These are phyloP conservation scores for Globia sparganii DNA, from an alignment of 2,888 invertebrate genomes.

Conservation along the genomic window DNA sequence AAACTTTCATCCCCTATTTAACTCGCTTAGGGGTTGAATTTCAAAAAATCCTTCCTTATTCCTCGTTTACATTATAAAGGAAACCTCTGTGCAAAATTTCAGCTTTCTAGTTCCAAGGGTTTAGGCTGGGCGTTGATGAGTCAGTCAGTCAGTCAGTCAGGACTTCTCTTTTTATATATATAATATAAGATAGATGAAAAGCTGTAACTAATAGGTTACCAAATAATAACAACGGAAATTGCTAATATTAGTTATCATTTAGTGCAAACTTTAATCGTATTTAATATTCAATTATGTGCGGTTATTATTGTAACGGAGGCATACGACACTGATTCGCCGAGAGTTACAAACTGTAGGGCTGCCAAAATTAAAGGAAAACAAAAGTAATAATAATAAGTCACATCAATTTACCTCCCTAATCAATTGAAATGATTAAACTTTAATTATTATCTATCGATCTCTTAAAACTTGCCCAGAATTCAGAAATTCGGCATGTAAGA, in stretches of 20 bases:
- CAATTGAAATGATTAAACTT: background rate
- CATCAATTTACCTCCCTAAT: background rate
- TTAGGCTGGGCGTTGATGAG: too few species aligned
- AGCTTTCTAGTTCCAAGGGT: too few species aligned
- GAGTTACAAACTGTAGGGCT: background rate
- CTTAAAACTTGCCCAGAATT: background rate
- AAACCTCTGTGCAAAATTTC: too few species aligned
- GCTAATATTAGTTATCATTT: background rate
- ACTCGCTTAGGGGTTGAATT: too few species aligned
- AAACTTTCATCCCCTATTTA: too few species aligned
- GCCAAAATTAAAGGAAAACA: background rate
- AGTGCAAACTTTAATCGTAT: background rate
- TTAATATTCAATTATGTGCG: conserved; percentile 1
- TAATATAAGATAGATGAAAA: too few species aligned
- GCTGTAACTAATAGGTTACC: background rate
- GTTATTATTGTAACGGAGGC: background rate
- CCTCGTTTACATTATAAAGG: too few species aligned
- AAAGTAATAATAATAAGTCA: background rate
- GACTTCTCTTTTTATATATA: too few species aligned
- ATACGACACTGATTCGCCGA: background rate
- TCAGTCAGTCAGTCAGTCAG: too few species aligned
- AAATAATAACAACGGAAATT: background rate
- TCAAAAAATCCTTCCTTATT: too few species aligned
- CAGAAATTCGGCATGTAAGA: background rate
- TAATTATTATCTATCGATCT: background rate